Base-by-base conservation (phyloP, 2,113 vertebrate genomes). In the Trematocara stigmaticum region DNA sequence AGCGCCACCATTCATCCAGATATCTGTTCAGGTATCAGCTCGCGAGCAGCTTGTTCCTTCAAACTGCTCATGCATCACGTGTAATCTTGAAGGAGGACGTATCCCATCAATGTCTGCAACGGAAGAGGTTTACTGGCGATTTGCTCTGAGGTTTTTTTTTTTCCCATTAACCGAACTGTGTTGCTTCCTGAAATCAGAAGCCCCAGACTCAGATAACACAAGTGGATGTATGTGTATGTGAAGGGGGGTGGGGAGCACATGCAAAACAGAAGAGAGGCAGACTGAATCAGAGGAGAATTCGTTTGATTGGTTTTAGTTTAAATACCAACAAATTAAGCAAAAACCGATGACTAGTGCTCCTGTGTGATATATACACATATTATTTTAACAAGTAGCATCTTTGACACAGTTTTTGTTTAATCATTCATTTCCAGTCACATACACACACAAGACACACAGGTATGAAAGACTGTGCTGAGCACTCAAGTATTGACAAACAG, bases 21-120 rank as follows among this genome's bases (percentile, higher is more conserved):
- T 83, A 29, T 78, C 78, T 51, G 26, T 79, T 16, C 42, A 7
- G 18, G 35, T 78, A 84, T 86, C 81, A 83, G 51, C 38, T 20
- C 23, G 64, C 31, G 53, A 86, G 78, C 81, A 64, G 53, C 61
- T 49, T 81, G 87, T 84, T 59, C 18, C 47, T 7, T 49, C 69
- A 53, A 56, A 76, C 83, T 31, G 79, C 84, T 87, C 79, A 84
- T 91, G 86, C 84, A 47, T 90, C 86, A 81, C 76, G 47, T 88
- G 82, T 89, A 84, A 93, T 91, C 87, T 89, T 10, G 29, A 53
- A 52, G 18, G 1, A 81, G 76, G 84, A 85, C 49, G 26, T 87
- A 79, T 91, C 88, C 66, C 10, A 11, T 84, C 56, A n/a, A 53
- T 38, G 11, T 81, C 47, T n/a, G 42, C 71, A 23, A 64, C 4